Conservation (phyloP, 2,113 vertebrate genomes). For the Vidua macroura region DNA sequence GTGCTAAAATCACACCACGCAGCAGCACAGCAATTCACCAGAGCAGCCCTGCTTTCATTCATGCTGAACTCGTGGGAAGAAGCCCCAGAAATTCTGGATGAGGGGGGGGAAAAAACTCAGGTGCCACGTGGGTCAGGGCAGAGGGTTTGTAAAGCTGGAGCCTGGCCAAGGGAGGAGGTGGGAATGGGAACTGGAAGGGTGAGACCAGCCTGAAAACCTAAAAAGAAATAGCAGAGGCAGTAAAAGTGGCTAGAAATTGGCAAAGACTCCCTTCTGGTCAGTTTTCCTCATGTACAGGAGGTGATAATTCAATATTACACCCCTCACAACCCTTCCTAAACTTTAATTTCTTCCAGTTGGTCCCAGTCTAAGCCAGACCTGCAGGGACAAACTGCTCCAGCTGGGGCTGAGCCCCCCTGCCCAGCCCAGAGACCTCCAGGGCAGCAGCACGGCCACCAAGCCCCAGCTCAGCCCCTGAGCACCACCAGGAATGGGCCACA, state of each 20-base stretch:
- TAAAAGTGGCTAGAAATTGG: accelerated
- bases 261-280: accelerated
- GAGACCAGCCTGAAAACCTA: background rate
- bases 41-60: background rate
- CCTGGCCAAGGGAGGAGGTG: no score
- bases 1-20: background rate
- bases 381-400: background rate
- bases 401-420: no score
- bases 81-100: background rate
- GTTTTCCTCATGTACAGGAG: accelerated
- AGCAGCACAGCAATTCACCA: background rate
- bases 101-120: background rate
- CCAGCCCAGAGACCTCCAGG: no score
- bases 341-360: background rate
- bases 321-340: no score
- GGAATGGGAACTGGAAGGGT: background rate
- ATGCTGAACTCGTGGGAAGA: background rate
- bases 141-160: background rate
- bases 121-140: background rate
- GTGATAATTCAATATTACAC: background rate
- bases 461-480: background rate
- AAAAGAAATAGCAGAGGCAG: background rate
- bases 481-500: background rate
- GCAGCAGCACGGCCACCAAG: accelerated
- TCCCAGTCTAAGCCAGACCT: background rate